These are phyloP conservation scores for Podarcis lilfordi DNA, from an alignment of 2,797 vertebrate genomes.

Conservation along the genomic window DNA sequence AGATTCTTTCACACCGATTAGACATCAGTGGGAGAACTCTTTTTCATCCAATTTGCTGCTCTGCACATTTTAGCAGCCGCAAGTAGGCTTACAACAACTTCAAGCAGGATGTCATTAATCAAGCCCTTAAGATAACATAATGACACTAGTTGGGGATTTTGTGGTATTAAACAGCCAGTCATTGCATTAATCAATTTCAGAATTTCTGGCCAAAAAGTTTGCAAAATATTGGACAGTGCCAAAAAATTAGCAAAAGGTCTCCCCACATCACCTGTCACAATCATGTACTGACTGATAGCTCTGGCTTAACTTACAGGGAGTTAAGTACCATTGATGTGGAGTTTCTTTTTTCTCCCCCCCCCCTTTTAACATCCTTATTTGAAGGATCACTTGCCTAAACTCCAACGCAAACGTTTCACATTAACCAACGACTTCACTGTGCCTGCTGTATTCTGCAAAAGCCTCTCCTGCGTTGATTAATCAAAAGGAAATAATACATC, in stretches of 20 bases:
- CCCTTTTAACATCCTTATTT: neutral
- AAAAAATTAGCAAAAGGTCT: neutral
- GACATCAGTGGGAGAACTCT: neutral
- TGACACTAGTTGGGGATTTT: neutral
- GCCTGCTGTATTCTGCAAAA: neutral
- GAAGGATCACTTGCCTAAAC: neutral
- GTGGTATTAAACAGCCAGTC: neutral
- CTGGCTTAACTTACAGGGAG: neutral
- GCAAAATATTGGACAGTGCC: neutral
- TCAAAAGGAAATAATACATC: neutral
- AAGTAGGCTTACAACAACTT: neutral
- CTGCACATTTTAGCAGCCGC: neutral
- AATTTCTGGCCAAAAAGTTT: neutral
- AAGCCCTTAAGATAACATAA: neutral
- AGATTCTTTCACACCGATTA: neutral
- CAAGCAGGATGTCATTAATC: neutral
- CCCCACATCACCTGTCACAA: neutral
- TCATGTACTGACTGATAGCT: neutral
- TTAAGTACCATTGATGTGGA: neutral
- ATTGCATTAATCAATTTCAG: neutral
- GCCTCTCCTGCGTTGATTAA: neutral
- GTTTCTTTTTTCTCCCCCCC: too few species aligned
- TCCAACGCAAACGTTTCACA: neutral
- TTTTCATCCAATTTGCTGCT: neutral
- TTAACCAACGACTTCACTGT: neutral